phyloP scores from a whole-genome alignment of 2,797 vertebrate genomes.

The Craterocephalus amniculus region DNA sequence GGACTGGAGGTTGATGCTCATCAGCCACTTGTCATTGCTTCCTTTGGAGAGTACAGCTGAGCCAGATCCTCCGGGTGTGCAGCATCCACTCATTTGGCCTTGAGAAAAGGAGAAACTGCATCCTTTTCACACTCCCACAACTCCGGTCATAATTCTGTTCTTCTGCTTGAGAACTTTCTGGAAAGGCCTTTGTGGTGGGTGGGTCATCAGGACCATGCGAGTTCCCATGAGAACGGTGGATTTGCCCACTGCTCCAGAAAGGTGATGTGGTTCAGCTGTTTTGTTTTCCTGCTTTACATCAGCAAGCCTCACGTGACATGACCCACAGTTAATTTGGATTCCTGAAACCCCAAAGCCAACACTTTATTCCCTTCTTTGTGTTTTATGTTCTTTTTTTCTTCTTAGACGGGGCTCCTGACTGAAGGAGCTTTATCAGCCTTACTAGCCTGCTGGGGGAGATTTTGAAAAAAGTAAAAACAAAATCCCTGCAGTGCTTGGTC shows the following conservation, averaged over 20 bases:
- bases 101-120: conserved; percentile 48
- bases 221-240: conserved; percentile 74
- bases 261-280: conserved; percentile 63
- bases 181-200: conserved; percentile 52
- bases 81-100: conserved; percentile 28
- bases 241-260: conserved; percentile 65
- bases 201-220: conserved; percentile 46
- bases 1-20: conserved; percentile 50
- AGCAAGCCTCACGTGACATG: conserved; percentile 66
- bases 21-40: conserved; percentile 59
- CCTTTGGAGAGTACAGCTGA: conserved; percentile 53
- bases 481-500: conserved; percentile 53
- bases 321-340: conserved; percentile 80
- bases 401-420: conserved; percentile 58
- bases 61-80: conserved; percentile 39
- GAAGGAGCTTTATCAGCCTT: conserved; percentile 69
- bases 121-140: conserved; percentile 33
- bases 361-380: conserved; percentile 67
- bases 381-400: conserved; percentile 66
- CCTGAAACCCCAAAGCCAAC: conserved; percentile 60
- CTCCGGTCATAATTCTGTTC: conserved; percentile 46
- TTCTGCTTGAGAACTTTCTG: conserved; percentile 49
- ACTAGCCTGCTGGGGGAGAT: conserved; percentile 74
- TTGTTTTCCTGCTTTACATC: conserved; percentile 58
- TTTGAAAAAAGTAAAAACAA: conserved; percentile 47